Evolutionary conservation across 2,113 vertebrate species (phyloP), one percentile per base, ranked within the genome.

Genomic region (Pseudopodoces humilis): DNA sequence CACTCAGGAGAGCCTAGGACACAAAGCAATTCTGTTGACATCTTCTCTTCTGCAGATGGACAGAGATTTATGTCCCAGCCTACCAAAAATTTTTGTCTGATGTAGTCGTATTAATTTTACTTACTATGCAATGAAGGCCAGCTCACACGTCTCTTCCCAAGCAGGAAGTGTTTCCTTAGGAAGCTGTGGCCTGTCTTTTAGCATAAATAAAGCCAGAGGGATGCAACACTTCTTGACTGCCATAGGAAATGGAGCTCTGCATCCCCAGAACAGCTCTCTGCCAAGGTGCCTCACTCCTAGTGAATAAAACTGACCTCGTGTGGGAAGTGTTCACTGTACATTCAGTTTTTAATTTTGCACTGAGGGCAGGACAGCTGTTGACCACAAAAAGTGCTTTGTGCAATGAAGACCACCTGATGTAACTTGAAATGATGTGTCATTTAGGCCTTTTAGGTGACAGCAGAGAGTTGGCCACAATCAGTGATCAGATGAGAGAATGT

Each of bases 1-100:
- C 99, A 71, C 97, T 97, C 81, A 99, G 98, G 72, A 99, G 98
- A 63, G 98, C 89, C 99, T 99, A 97, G 46, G 96, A 96, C 85
- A 97, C 95, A 98, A 84, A 93, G 92, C 86, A 97, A 76, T 81
- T 41, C 80, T 59, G 49, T 94, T 96, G 64, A 89, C 71, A 94
- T 68, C 37, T 15, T 80, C 94, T 82, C 82, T 74, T 94, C 83
- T 37, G 39, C 0, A 0, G 46, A 70, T 5, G 23, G 81, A 86
- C 0, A 3, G 59, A 94, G 83, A 94, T 78, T 62, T 86, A 92
- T 53, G 22, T 59, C 44, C 70, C 49, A 68, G 74, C 6, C 37
- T 82, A 90, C 25, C 70, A 81, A 70, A 62, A 78, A 12, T 9
- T 52, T 56, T 46, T 87, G 13, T 62, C 56, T 63, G 72, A 83